Evolutionary conservation across 1,140 invertebrate species (phyloP).

Genomic region (Caenorhabditis remanei): DNA sequence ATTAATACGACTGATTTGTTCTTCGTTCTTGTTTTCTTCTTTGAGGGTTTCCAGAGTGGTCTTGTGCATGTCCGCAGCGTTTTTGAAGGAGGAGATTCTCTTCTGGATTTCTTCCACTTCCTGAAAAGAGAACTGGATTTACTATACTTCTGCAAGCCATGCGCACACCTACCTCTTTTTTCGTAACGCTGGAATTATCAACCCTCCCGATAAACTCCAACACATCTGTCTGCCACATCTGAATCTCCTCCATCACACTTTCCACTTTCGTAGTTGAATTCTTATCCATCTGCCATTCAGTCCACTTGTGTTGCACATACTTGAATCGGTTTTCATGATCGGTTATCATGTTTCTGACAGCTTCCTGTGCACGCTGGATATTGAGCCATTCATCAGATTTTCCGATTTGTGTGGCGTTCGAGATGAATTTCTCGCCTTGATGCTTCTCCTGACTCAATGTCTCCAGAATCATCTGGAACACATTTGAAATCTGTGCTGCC

Average conservation of each 20-base stretch:
- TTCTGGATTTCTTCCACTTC: slow-evolving; percentile 38
- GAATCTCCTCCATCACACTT: slow-evolving; percentile 22
- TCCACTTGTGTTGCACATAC: slow-evolving; percentile 69
- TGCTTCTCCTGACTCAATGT: slow-evolving; percentile 67
- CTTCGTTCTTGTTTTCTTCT: slow-evolving; percentile 40
- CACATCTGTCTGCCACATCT: slow-evolving; percentile 42
- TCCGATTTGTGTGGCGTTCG: slow-evolving; percentile 59
- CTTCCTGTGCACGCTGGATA: slow-evolving; percentile 65
- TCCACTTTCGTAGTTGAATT: not conserved
- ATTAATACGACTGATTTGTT: slow-evolving; percentile 39
- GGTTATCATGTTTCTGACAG: slow-evolving; percentile 63
- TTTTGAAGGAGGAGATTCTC: slow-evolving; percentile 27
- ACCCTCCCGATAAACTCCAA: slow-evolving; percentile 20
- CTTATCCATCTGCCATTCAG: slow-evolving; percentile 68
- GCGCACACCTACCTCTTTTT: not conserved
- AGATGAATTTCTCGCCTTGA: slow-evolving; percentile 69
- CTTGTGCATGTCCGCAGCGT: slow-evolving; percentile 35
- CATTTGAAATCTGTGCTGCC: slow-evolving; percentile 71
- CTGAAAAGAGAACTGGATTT: not conserved
- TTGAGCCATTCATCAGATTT: slow-evolving; percentile 67
- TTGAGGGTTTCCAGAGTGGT: slow-evolving; percentile 21
- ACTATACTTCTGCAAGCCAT: no score
- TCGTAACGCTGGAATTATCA: not conserved
- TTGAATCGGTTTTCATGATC: slow-evolving; percentile 69
- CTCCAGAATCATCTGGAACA: slow-evolving; percentile 72